These are phyloP conservation scores for Oncorhynchus mykiss DNA, from an alignment of 2,113 vertebrate species.

Conservation along the genomic window DNA sequence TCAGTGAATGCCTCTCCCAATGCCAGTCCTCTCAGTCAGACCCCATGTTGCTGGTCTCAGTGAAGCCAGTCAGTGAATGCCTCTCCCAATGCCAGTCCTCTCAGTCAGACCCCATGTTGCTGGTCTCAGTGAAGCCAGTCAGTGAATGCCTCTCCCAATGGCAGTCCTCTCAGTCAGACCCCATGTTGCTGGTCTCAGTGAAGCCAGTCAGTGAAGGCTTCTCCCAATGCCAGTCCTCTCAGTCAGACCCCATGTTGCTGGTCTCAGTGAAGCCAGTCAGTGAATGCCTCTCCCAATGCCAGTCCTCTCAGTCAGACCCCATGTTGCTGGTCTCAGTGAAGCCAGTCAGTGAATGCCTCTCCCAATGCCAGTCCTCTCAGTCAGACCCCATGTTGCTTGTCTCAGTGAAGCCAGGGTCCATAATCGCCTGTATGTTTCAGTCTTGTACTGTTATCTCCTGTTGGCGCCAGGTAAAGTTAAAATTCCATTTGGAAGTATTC, in stretches of 20 bases:
- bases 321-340: constrained; percentile 22
- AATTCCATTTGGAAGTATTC: constrained; percentile 36
- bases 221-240: constrained; percentile 13
- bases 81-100: constrained; percentile 15
- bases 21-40: constrained; percentile 13
- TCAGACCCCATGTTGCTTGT: constrained; percentile 16
- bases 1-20: not conserved
- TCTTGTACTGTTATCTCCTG: constrained; percentile 30
- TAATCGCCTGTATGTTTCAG: constrained; percentile 45
- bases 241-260: constrained; percentile 13
- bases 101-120: constrained; percentile 5
- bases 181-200: constrained; percentile 22
- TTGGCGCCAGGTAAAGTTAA: constrained; percentile 29
- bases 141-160: not conserved
- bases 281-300: constrained; percentile 5
- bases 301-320: constrained; percentile 6
- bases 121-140: constrained; percentile 17
- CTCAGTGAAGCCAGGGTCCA: constrained; percentile 24
- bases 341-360: constrained; percentile 5
- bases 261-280: constrained; percentile 8
- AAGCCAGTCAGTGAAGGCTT: constrained; percentile 1
- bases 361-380: constrained; percentile 14
- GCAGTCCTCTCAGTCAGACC: constrained; percentile 12
- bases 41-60: constrained; percentile 23
- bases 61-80: constrained; percentile 13